Evolutionary conservation across 2,113 vertebrate species (phyloP).

Genomic region (Ceyx margarethae): DNA sequence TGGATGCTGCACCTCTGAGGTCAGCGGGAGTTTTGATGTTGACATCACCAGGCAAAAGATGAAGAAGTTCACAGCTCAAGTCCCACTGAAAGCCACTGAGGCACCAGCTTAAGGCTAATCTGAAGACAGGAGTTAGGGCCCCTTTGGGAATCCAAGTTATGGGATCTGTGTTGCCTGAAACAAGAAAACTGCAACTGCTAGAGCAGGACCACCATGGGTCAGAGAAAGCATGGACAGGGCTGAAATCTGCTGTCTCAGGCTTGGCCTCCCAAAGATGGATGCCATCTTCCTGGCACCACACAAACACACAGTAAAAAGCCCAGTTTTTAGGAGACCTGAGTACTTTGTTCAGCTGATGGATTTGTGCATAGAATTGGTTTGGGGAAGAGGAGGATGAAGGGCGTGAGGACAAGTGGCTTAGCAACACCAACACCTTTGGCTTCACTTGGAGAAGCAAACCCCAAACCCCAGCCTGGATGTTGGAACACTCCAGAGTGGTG

Average conservation of each 20-base stretch:
- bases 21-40: not conserved
- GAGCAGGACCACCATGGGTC: not conserved
- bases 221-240: not conserved
- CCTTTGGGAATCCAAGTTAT: not conserved
- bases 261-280: not conserved
- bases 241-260: not conserved
- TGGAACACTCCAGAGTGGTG: not conserved
- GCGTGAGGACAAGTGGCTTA: fast-evolving
- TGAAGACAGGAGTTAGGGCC: not conserved
- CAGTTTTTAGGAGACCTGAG: not conserved
- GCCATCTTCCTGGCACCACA: not conserved
- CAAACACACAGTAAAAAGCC: not conserved
- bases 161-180: not conserved
- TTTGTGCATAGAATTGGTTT: fast-evolving
- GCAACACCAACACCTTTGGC: not conserved
- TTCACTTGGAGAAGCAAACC: not conserved
- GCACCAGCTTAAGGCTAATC: not conserved
- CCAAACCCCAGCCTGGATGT: not conserved
- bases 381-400: not conserved
- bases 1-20: not conserved
- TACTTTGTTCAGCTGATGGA: fast-evolving
- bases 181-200: not conserved
- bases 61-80: not conserved
- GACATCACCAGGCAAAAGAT: not conserved
- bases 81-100: not conserved